These are phyloP conservation scores for Macropodus opercularis DNA, from an alignment of 2,797 vertebrate species.

Conservation along the genomic window DNA sequence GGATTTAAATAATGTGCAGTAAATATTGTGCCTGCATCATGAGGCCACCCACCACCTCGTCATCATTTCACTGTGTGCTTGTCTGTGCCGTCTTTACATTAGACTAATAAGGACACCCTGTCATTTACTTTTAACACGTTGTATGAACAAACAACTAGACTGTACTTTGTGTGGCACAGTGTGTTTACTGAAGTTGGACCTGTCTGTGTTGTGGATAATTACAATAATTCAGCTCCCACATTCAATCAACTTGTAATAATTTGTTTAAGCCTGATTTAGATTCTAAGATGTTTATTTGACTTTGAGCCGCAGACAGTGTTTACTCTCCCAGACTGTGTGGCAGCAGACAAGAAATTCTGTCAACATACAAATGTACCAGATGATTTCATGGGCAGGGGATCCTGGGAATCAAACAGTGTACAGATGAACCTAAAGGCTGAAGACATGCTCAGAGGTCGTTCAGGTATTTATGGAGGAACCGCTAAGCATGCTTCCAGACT, in stretches of 20 bases:
- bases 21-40: slow-evolving; percentile 8
- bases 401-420: slow-evolving; percentile 34
- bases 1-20: slow-evolving; percentile 1
- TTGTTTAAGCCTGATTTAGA: slow-evolving; percentile 17
- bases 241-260: slow-evolving; percentile 21
- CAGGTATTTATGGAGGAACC: slow-evolving; percentile 40
- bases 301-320: slow-evolving; percentile 33
- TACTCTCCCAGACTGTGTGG: slow-evolving; percentile 20
- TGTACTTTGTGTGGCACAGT: not conserved
- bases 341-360: slow-evolving; percentile 23
- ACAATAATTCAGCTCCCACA: slow-evolving; percentile 16
- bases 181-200: not conserved
- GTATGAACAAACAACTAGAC: slow-evolving; percentile 11
- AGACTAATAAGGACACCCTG: slow-evolving; percentile 22
- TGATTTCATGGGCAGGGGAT: slow-evolving; percentile 27
- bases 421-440: slow-evolving; percentile 43
- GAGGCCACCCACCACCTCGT: slow-evolving; percentile 31
- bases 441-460: slow-evolving; percentile 19
- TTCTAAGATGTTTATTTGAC: slow-evolving; percentile 27
- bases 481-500: slow-evolving; percentile 21
- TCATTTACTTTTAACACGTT: slow-evolving; percentile 18
- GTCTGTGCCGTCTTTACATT: too few species aligned
- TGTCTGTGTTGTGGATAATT: slow-evolving; percentile 26
- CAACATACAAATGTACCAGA: slow-evolving; percentile 35
- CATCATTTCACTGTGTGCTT: too few species aligned